A percentile compares a stretch with the other conserved stretches of the same genome.
These are phyloP conservation scores for Ceratothoa steindachneri DNA, from an alignment of 2,888 invertebrate species.

Conservation along the genomic window DNA sequence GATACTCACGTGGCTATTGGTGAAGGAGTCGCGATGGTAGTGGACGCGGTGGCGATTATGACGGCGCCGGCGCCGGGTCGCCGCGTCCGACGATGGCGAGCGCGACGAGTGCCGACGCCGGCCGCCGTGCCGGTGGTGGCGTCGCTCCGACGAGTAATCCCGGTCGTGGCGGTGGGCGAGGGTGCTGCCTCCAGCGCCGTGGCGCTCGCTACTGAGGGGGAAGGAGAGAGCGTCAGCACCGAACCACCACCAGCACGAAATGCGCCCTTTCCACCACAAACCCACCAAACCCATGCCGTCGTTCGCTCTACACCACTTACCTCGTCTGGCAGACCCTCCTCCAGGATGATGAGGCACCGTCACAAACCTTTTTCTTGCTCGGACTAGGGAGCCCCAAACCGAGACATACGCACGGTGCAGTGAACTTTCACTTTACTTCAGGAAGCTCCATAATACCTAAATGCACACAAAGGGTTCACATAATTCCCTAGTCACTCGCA, in stretches of 20 bases:
- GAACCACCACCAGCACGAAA: neutral
- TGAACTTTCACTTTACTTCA: too few species aligned
- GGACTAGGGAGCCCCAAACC: too few species aligned
- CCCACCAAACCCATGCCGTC: neutral
- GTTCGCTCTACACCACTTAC: neutral
- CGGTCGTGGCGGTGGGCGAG: constrained; percentile 29
- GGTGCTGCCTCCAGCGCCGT: constrained; percentile 32
- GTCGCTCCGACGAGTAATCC: constrained; percentile 33
- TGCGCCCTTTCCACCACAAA: neutral
- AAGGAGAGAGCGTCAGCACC: neutral
- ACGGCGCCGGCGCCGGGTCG: constrained; percentile 27
- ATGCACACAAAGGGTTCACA: too few species aligned
- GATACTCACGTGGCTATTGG: constrained; percentile 24
- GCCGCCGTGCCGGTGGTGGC: constrained; percentile 23
- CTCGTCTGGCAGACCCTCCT: neutral
- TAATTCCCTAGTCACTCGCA: too few species aligned
- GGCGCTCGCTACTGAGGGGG: constrained; percentile 34
- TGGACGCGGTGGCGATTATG: constrained; percentile 35
- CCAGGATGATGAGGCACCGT: too few species aligned
- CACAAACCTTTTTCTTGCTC: too few species aligned
- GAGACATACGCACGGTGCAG: too few species aligned
- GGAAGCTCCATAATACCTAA: too few species aligned
- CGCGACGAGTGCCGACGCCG: constrained; percentile 45
- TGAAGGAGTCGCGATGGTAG: constrained; percentile 44
- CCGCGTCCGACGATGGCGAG: constrained; percentile 16